These are phyloP conservation scores for Anodontia alba DNA, from an alignment of 2,888 invertebrate genomes.

Conservation along the genomic window DNA sequence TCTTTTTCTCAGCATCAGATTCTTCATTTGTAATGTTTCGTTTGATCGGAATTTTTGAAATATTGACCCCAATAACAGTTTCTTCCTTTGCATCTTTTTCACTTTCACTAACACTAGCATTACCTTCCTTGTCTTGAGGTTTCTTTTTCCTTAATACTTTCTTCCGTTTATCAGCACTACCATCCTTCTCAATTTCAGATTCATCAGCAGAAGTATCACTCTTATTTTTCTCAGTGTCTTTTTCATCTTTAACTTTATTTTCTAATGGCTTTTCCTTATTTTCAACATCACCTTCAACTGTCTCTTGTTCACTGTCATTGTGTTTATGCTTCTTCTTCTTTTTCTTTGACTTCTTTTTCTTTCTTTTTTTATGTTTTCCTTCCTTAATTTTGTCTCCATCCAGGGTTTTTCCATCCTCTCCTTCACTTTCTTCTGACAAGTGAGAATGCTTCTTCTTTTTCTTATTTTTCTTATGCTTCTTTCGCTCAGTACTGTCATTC, in stretches of 20 bases:
- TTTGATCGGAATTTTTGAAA: slow-evolving; percentile 23
- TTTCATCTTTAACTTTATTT: slow-evolving; percentile 70
- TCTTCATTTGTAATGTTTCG: slow-evolving; percentile 40
- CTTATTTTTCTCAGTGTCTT: slow-evolving; percentile 57
- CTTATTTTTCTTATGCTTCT: slow-evolving; percentile 50
- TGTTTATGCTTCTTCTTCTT: slow-evolving; percentile 49
- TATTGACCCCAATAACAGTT: slow-evolving; percentile 31
- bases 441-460: slow-evolving; percentile 54
- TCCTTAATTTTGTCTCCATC: slow-evolving; percentile 51
- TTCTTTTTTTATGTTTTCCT: slow-evolving; percentile 58
- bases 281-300: slow-evolving; percentile 54
- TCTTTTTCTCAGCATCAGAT: slow-evolving; percentile 56
- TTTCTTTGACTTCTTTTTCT: slow-evolving; percentile 48
- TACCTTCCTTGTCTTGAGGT: slow-evolving; percentile 38
- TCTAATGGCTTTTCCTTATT: slow-evolving; percentile 66
- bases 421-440: slow-evolving; percentile 52
- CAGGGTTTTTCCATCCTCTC: slow-evolving; percentile 42
- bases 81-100: slow-evolving; percentile 44
- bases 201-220: slow-evolving; percentile 58
- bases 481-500: slow-evolving; percentile 43
- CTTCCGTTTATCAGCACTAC: slow-evolving; percentile 47
- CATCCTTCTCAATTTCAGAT: slow-evolving; percentile 50
- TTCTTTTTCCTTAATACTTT: slow-evolving; percentile 47
- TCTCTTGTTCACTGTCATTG: slow-evolving; percentile 52
- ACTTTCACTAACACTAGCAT: slow-evolving; percentile 46